These are phyloP conservation scores for Diglossa cyanea DNA, from an alignment of 2,797 vertebrate genomes.

Conservation along the genomic window DNA sequence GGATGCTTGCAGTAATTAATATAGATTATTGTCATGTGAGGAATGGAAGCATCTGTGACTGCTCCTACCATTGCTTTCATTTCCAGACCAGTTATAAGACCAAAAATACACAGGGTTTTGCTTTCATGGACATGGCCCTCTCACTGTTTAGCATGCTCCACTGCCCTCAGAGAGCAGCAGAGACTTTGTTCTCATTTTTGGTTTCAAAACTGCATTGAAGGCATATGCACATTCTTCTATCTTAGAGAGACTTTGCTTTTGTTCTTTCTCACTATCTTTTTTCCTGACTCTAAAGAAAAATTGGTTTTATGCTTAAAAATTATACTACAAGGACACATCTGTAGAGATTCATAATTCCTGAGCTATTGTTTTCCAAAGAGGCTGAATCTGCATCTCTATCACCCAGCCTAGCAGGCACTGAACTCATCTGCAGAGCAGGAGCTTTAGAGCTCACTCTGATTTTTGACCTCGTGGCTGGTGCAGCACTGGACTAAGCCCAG, in stretches of 20 bases:
- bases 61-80: not conserved
- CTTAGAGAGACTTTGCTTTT: not conserved
- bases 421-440: not conserved
- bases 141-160: not conserved
- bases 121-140: not conserved
- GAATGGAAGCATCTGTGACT: not conserved
- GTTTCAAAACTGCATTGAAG: not conserved
- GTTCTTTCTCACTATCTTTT: not conserved
- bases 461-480: not conserved
- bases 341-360: not conserved
- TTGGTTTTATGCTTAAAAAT: not conserved
- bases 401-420: not conserved
- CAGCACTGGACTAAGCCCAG: not conserved
- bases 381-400: not conserved
- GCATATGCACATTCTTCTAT: not conserved
- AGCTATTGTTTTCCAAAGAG: not conserved
- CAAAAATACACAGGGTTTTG: not conserved
- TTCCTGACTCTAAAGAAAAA: not conserved
- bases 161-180: not conserved
- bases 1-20: conserved; percentile 40
- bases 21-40: conserved; percentile 20
- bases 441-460: not conserved
- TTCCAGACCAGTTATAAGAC: not conserved
- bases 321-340: not conserved
- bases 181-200: not conserved